Percentiles rank a stretch among this genome's conserved stretches.
These are phyloP conservation scores for Oenanthe melanoleuca DNA, from an alignment of 2,113 vertebrate species.

Conservation along the genomic window DNA sequence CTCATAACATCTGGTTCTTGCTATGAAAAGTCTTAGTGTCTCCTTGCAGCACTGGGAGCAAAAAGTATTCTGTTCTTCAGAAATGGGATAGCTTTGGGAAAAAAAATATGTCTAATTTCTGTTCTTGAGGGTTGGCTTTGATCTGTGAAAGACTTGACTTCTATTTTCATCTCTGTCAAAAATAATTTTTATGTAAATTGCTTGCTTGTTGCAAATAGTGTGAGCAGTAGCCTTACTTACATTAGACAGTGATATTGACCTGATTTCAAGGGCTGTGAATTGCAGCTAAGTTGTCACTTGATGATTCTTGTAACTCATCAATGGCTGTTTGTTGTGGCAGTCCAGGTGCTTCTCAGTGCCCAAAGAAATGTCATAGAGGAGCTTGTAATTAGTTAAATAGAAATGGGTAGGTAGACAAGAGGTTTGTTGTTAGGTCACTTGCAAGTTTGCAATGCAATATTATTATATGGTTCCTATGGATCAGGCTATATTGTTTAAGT, in stretches of 20 bases:
- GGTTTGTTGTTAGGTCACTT: not conserved
- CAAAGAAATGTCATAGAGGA: not conserved
- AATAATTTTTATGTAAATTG: not conserved
- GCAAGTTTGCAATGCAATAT: not conserved
- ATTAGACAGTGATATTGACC: not conserved
- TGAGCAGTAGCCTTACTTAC: not conserved
- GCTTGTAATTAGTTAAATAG: not conserved
- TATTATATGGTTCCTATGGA: not conserved
- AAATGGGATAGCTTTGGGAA: not conserved
- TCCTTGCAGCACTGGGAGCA: not conserved
- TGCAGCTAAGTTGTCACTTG: not conserved
- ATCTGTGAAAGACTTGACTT: not conserved
- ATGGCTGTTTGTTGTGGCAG: not conserved
- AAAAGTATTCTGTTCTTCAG: not conserved
- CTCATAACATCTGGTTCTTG: not conserved
- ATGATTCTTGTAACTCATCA: not conserved
- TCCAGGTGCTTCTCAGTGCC: not conserved
- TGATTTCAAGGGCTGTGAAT: not conserved
- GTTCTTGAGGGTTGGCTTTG: not conserved
- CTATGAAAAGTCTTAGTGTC: not conserved
- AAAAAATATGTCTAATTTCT: not conserved
- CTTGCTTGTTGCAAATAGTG: not conserved
- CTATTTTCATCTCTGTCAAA: not conserved
- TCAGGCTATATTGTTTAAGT: not conserved
- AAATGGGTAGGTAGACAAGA: not conserved